phyloP scores from a whole-genome alignment of 1,140 invertebrate species.

The Drosophila equinoxialis region DNA sequence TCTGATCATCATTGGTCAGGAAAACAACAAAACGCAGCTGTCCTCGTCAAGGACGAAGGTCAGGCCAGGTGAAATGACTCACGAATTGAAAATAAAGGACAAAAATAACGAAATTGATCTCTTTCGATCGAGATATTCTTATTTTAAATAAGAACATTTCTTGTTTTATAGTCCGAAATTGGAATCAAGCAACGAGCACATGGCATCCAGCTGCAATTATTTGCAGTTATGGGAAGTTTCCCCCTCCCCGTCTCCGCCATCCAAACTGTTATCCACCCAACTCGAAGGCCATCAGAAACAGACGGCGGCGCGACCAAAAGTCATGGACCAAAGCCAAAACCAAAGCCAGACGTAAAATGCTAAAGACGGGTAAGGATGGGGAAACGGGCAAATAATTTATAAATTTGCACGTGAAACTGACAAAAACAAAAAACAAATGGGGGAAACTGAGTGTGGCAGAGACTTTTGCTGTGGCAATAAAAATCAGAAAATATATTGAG shows the following conservation, averaged over 20 bases:
- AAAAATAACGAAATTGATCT: no score
- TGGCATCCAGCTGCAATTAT: slow-evolving; percentile 74
- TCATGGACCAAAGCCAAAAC: slow-evolving; percentile 55
- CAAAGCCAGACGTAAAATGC: background rate
- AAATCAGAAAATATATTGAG: slow-evolving; percentile 13
- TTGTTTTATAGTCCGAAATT: background rate
- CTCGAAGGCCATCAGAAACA: slow-evolving; percentile 75
- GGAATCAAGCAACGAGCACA: slow-evolving; percentile 39
- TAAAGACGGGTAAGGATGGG: slow-evolving; percentile 1
- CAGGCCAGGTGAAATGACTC: slow-evolving; percentile 30
- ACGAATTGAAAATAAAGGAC: no score
- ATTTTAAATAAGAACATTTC: background rate
- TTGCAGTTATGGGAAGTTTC: slow-evolving; percentile 61
- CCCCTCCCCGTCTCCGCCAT: slow-evolving; percentile 22
- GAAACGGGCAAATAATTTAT: slow-evolving; percentile 60
- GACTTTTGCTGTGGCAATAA: slow-evolving; percentile 13
- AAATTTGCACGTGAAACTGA: slow-evolving; percentile 79
- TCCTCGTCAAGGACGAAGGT: slow-evolving; percentile 60
- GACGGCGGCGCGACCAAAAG: slow-evolving; percentile 62
- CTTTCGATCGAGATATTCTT: background rate
- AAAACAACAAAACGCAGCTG: slow-evolving; percentile 54
- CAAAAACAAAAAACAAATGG: slow-evolving; percentile 74
- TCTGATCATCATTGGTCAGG: slow-evolving; percentile 41
- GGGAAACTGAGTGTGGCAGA: background rate
- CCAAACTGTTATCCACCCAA: background rate